These are phyloP conservation scores for Rhipidura dahli DNA, from an alignment of 2,113 vertebrate species.

Conservation along the genomic window DNA sequence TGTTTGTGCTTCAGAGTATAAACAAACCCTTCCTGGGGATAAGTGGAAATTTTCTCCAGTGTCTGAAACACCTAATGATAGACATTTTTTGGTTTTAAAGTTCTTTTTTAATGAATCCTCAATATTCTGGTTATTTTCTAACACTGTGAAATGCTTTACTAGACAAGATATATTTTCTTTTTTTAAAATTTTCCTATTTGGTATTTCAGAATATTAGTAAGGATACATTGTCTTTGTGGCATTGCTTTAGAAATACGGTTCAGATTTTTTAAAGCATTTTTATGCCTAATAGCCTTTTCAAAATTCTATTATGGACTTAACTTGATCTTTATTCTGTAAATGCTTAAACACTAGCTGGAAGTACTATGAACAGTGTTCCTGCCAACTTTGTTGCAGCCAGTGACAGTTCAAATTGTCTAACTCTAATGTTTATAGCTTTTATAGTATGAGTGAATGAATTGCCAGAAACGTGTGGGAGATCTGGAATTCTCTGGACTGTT, in stretches of 20 bases:
- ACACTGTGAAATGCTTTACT: background rate
- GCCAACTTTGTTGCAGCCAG: background rate
- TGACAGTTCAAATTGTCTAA: background rate
- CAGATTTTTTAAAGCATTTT: background rate
- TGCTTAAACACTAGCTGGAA: background rate
- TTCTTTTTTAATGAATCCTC: background rate
- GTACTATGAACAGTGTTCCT: background rate
- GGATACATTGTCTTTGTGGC: background rate
- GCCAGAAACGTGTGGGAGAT: background rate
- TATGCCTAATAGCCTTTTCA: background rate
- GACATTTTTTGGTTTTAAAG: background rate
- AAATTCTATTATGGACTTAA: background rate
- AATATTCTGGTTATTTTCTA: background rate
- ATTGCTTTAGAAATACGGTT: background rate
- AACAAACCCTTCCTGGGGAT: background rate
- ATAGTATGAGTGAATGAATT: background rate
- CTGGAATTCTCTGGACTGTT: background rate
- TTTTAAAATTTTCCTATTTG: background rate
- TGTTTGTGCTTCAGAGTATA: background rate
- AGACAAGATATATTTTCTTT: background rate
- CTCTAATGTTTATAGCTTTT: background rate
- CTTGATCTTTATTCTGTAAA: background rate
- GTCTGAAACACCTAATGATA: background rate
- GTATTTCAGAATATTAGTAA: background rate
- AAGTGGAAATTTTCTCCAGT: background rate